Evolutionary conservation across 53 echinoderm and acorn worm genomes (phyloP).

Genomic region (Paelopatides confundens): DNA sequence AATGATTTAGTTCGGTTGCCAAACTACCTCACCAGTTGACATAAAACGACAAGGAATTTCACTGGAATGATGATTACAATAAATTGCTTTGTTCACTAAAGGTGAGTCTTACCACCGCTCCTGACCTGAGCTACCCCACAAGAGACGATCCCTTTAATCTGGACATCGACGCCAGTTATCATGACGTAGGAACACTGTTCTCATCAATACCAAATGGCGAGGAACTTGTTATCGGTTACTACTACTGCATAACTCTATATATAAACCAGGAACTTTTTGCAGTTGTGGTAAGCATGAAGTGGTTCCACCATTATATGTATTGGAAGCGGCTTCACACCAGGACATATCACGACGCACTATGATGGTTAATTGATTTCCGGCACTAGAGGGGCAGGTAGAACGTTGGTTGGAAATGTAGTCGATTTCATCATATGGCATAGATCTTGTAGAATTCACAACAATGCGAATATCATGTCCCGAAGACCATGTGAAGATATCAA

Average conservation of each 20-base stretch:
- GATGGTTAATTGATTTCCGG: slow-evolving; percentile 2
- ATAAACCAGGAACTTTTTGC: slow-evolving; percentile 13
- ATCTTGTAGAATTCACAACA: background rate
- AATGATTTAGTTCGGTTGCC: background rate
- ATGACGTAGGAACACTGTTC: background rate
- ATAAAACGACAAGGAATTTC: background rate
- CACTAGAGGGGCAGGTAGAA: slow-evolving; percentile 1
- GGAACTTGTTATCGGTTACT: background rate
- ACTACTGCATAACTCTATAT: background rate
- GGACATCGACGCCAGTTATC: background rate
- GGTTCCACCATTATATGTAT: slow-evolving; percentile 10
- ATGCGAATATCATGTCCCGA: background rate
- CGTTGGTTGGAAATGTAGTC: background rate
- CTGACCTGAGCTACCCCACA: background rate
- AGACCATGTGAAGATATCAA: background rate
- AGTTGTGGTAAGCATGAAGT: background rate
- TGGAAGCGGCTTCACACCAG: background rate
- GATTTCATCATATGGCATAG: background rate
- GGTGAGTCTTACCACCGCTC: background rate
- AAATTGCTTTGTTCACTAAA: background rate
- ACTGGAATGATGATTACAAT: background rate
- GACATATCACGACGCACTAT: background rate
- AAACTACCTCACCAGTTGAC: background rate
- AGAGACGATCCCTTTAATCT: slow-evolving; percentile 14
- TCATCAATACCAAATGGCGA: background rate